Conservation (phyloP, 2,888 invertebrate genomes). For the Lasioglossum zephyrum region DNA sequence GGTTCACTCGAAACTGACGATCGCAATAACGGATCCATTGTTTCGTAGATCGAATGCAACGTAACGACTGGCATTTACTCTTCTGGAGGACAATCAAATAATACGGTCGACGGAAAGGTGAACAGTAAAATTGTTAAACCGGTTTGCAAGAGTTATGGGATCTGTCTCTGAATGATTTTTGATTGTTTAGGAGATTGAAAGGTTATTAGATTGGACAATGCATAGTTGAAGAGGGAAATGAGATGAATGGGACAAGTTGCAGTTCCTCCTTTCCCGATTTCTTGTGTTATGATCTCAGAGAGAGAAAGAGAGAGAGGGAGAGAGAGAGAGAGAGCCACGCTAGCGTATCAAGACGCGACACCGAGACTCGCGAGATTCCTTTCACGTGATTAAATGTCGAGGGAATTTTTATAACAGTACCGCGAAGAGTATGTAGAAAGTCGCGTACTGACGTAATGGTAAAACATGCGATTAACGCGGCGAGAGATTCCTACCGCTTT, state of each 20-base stretch:
- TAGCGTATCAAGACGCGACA: constrained; percentile 1
- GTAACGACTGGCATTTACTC: background rate
- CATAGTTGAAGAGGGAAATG: background rate
- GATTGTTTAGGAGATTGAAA: background rate
- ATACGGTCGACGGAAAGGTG: background rate
- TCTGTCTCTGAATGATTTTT: background rate
- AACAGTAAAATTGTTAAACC: background rate
- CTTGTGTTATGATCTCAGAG: background rate
- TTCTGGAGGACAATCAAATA: background rate
- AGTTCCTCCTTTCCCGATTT: background rate
- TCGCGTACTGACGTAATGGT: constrained; percentile 62
- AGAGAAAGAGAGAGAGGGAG: background rate
- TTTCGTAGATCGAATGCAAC: background rate
- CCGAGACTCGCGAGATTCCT: constrained; percentile 53
- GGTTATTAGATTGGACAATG: background rate
- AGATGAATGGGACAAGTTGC: background rate
- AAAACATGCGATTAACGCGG: constrained; percentile 55
- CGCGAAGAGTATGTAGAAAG: constrained; percentile 68
- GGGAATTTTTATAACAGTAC: constrained; percentile 58
- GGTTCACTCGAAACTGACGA: background rate
- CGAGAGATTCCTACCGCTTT: constrained; percentile 21
- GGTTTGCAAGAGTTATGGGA: background rate
- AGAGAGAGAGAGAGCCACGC: background rate
- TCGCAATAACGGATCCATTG: background rate
- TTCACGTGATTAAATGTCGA: constrained; percentile 64